Conservation (phyloP, 1,140 invertebrate species). For the Venustaconcha ellipsiformis region DNA sequence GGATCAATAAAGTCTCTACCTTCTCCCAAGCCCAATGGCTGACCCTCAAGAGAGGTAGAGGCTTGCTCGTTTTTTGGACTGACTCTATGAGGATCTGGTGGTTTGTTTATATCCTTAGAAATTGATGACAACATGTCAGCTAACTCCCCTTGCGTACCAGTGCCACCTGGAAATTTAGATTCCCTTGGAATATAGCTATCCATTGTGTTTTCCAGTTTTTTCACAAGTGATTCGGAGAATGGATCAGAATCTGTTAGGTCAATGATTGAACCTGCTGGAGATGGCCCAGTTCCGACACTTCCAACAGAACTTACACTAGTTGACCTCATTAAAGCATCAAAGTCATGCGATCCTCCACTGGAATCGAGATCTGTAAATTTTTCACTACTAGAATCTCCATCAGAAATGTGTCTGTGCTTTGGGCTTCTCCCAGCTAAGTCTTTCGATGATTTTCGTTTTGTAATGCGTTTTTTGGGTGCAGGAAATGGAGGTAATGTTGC, state of each 20-base stretch:
- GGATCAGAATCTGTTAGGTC: slow-evolving; percentile 51
- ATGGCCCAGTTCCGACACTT: slow-evolving; percentile 32
- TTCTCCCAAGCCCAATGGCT: slow-evolving; percentile 60
- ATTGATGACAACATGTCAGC: slow-evolving; percentile 12
- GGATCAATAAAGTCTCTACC: slow-evolving; percentile 46
- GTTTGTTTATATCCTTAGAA: slow-evolving; percentile 12
- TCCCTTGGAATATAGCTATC: slow-evolving; percentile 60
- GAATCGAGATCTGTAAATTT: slow-evolving; percentile 35
- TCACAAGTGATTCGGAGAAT: slow-evolving; percentile 53
- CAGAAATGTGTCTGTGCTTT: slow-evolving; percentile 64
- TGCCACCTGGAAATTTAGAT: slow-evolving; percentile 19
- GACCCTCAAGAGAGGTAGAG: slow-evolving; percentile 64
- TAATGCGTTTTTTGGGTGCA: slow-evolving; percentile 40
- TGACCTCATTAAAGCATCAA: slow-evolving; percentile 23
- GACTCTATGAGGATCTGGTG: slow-evolving; percentile 24
- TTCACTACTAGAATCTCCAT: slow-evolving; percentile 35
- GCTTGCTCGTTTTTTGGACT: slow-evolving; percentile 64
- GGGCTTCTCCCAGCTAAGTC: slow-evolving; percentile 63
- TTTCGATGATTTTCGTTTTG: slow-evolving; percentile 42
- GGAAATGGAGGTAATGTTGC: slow-evolving; percentile 36
- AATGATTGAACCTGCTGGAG: slow-evolving; percentile 39
- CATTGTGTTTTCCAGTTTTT: slow-evolving; percentile 59
- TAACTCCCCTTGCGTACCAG: slow-evolving; percentile 15
- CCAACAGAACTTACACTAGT: slow-evolving; percentile 43
- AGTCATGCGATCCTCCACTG: slow-evolving; percentile 26